A percentile compares a stretch with the other conserved stretches of the same genome.
phyloP scores from a whole-genome alignment of 2,797 vertebrate genomes.

The Tolypeutes matacus region DNA sequence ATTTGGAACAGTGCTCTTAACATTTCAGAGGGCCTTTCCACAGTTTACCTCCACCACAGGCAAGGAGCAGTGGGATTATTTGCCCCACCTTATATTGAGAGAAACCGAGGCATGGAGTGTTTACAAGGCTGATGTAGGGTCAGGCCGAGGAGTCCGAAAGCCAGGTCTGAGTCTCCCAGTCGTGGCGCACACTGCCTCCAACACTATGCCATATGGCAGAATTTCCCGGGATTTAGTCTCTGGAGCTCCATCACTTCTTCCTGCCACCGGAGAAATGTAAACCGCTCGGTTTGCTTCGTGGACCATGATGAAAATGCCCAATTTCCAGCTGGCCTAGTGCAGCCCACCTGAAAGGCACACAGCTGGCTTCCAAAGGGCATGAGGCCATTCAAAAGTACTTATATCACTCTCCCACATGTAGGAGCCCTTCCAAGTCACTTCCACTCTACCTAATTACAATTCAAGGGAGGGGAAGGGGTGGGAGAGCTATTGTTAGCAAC shows the following conservation, averaged over 20 bases:
- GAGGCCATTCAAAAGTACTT: not conserved
- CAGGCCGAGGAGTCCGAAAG: not conserved
- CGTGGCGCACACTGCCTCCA: not conserved
- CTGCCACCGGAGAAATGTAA: constrained; percentile 5
- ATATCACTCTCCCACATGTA: not conserved
- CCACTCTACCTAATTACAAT: constrained; percentile 8
- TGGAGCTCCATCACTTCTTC: constrained; percentile 16
- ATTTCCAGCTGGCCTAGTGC: not conserved
- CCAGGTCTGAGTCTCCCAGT: not conserved
- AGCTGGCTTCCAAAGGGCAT: not conserved
- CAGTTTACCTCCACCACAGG: not conserved
- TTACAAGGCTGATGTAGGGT: not conserved
- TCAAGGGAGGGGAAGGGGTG: not conserved
- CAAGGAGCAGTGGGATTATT: not conserved
- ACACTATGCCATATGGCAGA: constrained; percentile 52
- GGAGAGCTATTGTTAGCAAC: not conserved
- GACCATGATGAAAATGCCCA: constrained; percentile 31
- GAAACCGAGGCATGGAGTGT: not conserved
- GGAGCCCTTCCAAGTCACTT: not conserved
- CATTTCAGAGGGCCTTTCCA: constrained; percentile 41
- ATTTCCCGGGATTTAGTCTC: constrained; percentile 58
- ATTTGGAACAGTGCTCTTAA: not conserved
- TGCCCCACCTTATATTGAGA: not conserved
- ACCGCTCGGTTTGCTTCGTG: not conserved
- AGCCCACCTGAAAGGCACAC: not conserved